phyloP scores from a whole-genome alignment of 1,140 invertebrate genomes.

The Anastatus disparis region DNA sequence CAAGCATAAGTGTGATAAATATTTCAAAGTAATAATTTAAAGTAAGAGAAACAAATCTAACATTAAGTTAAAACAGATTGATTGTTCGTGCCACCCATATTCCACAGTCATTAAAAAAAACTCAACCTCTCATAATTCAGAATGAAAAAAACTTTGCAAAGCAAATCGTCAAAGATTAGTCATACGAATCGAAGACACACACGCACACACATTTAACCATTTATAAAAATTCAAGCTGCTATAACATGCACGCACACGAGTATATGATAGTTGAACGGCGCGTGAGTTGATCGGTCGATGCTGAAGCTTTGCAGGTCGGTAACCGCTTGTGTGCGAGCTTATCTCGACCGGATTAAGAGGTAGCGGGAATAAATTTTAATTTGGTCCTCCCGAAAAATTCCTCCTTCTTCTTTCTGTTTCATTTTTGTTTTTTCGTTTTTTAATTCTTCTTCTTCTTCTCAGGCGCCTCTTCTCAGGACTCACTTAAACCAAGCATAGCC shows the following conservation, averaged over 20 bases:
- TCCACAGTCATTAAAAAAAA: neutral
- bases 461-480: too few species aligned
- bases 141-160: neutral
- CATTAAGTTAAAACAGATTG: too few species aligned
- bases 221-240: too few species aligned
- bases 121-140: neutral
- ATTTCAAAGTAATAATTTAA: too few species aligned
- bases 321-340: conserved; percentile 37
- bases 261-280: neutral
- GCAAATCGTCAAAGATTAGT: too few species aligned
- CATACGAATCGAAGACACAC: neutral
- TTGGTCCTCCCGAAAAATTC: conserved; percentile 43
- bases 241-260: conserved; percentile 9
- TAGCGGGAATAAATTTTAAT: conserved; percentile 56
- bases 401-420: conserved; percentile 43
- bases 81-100: too few species aligned
- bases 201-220: too few species aligned
- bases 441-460: too few species aligned
- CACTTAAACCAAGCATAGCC: conserved; percentile 43
- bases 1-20: too few species aligned
- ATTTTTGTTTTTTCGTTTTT: too few species aligned
- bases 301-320: conserved; percentile 8
- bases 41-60: too few species aligned
- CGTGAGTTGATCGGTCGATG: neutral
- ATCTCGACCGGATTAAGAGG: conserved; percentile 51